Conservation (phyloP, 1,140 invertebrate genomes). For the Penaeus chinensis region DNA sequence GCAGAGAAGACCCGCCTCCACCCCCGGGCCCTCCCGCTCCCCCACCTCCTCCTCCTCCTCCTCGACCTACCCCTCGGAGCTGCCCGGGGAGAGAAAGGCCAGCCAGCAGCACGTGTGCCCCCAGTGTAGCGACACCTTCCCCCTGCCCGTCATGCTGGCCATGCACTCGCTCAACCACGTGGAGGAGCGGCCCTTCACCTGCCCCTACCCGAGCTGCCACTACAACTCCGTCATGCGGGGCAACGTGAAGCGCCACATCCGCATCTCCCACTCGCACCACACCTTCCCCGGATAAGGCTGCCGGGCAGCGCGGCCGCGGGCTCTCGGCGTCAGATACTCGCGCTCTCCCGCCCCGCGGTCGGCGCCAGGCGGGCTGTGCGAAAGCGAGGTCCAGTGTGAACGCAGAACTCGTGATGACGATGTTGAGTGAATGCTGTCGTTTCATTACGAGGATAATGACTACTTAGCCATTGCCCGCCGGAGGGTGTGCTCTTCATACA, state of each 20-base stretch:
- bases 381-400: too few species aligned
- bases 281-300: slow-evolving; percentile 14
- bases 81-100: not conserved
- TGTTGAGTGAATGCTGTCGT: too few species aligned
- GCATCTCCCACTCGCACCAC: slow-evolving; percentile 45
- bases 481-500: too few species aligned
- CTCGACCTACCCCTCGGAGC: not conserved
- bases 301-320: too few species aligned
- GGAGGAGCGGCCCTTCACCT: slow-evolving; percentile 68
- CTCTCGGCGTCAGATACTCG: too few species aligned
- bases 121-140: slow-evolving; percentile 48
- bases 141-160: slow-evolving; percentile 50
- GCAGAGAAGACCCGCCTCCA: slow-evolving; percentile 39
- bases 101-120: slow-evolving; percentile 28
- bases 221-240: slow-evolving; percentile 65
- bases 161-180: slow-evolving; percentile 65
- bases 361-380: too few species aligned
- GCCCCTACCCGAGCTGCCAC: slow-evolving; percentile 67
- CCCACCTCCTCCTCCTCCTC: slow-evolving; percentile 15
- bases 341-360: too few species aligned
- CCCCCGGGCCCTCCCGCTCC: slow-evolving; percentile 46
- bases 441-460: too few species aligned
- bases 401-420: too few species aligned
- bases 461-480: too few species aligned
- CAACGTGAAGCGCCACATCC: slow-evolving; percentile 53